Evolutionary conservation across 2,797 vertebrate genomes (phyloP), one percentile per base, ranked within the genome.

Genomic region (Petrocephalus sullivani): DNA sequence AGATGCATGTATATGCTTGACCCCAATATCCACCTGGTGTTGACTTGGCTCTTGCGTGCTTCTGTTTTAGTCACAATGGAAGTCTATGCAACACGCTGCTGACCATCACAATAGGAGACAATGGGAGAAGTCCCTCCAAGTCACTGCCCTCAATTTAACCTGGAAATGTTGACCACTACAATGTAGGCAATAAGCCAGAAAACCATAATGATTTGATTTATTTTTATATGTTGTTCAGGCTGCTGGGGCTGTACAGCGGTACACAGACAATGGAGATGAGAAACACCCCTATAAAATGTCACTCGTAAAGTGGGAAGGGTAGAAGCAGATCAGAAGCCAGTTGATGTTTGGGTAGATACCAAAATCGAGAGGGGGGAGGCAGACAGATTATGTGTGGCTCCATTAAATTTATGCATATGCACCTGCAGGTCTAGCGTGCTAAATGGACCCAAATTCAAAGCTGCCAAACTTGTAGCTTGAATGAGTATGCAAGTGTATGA

Each of bases 91-190:
- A 9, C 75, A 49, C 33, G 33, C 37, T 37, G 67, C 37, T 7
- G 33, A 71, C 37, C 75, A 81, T 81, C 41, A 49, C 75, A 81
- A 81, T 46, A 78, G 71, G 12, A 78, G 16, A 78, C 71, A 78
- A 78, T 81, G 49, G 75, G 16, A n/a, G 19, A 49, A 9, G 41
- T 49, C 41, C 75, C 37, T 49, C 41, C 41, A 49, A 81, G 75
- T 46, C 2, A 0, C 19, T 46, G 75, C 41, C 75, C 75, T 81
- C 75, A n/a, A 37, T 81, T 81, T 81, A 46, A 81, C 75, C 75
- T 81, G 75, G 92, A 92, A 81, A 49, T 81, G 75, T n/a, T 46
- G 75, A 49, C 75, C 75, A 21, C 75, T 46, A 49, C 75, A 46
- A 49, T 81, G 41, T 46, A 81, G 75, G 41, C 37, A 81, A 81